Evolutionary conservation across 1,140 invertebrate genomes (phyloP).

Genomic region (Argopecten irradians): DNA sequence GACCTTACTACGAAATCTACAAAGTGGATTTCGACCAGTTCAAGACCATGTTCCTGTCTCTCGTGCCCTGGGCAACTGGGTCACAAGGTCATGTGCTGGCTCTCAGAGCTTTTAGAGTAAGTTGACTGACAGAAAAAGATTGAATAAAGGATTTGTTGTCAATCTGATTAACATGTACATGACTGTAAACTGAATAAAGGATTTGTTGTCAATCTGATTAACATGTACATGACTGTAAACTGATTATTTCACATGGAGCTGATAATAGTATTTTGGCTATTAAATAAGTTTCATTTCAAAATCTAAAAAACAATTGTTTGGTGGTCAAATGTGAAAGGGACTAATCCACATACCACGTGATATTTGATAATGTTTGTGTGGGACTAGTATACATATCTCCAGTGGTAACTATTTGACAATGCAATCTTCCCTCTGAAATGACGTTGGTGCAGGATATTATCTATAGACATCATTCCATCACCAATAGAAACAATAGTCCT

Average conservation of each 20-base stretch:
- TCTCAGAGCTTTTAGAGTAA: conserved; percentile 90
- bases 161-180: background rate
- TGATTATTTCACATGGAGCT: background rate
- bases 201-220: background rate
- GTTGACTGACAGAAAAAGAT: conserved; percentile 43
- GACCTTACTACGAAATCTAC: conserved; percentile 89
- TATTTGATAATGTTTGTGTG: too few species aligned
- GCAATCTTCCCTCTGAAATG: too few species aligned
- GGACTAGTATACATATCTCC: too few species aligned
- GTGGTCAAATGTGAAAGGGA: too few species aligned
- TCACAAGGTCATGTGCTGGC: conserved; percentile 86
- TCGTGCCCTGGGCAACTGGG: conserved; percentile 93
- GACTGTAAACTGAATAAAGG: background rate
- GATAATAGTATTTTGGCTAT: too few species aligned
- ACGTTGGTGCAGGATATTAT: too few species aligned
- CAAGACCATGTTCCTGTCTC: conserved; percentile 87
- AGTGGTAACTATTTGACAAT: too few species aligned
- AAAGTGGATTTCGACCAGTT: conserved; percentile 94
- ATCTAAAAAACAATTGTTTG: too few species aligned
- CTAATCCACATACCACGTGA: too few species aligned
- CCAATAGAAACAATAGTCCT: too few species aligned
- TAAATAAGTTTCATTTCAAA: too few species aligned
- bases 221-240: background rate
- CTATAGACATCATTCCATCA: too few species aligned
- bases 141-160: background rate